phyloP scores from a whole-genome alignment of 1,140 invertebrate species.

The Drosophila suzukii region DNA sequence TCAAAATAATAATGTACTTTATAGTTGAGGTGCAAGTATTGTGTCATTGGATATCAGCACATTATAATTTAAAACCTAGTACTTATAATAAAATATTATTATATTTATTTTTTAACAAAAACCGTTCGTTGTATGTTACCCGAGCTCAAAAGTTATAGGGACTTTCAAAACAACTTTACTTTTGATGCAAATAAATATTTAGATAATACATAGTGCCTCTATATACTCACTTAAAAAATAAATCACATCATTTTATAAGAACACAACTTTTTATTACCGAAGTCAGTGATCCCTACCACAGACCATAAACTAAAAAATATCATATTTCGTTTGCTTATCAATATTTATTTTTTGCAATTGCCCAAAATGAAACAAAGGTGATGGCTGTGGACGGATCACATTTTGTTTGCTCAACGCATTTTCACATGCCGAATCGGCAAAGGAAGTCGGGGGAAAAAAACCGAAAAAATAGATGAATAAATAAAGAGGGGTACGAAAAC shows the following conservation, averaged over 20 bases:
- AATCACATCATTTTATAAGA: background rate
- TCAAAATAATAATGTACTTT: too few species aligned
- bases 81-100: too few species aligned
- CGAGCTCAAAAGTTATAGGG: too few species aligned
- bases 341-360: background rate
- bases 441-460: background rate
- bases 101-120: too few species aligned
- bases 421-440: constrained; percentile 42
- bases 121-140: too few species aligned
- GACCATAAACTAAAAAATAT: constrained; percentile 1
- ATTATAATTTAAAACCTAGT: too few species aligned
- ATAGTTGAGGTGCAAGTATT: too few species aligned
- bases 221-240: background rate
- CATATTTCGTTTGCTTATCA: constrained; percentile 15
- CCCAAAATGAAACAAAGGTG: constrained; percentile 43
- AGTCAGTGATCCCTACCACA: background rate
- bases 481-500: constrained; percentile 44
- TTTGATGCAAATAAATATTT: too few species aligned
- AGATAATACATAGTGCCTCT: too few species aligned
- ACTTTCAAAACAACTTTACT: too few species aligned
- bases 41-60: too few species aligned
- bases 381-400: constrained; percentile 42
- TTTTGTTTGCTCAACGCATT: constrained; percentile 66
- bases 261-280: background rate
- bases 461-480: constrained; percentile 31